Base-by-base conservation (phyloP, 2,113 vertebrate species). In the Paraplagusia blochii region DNA sequence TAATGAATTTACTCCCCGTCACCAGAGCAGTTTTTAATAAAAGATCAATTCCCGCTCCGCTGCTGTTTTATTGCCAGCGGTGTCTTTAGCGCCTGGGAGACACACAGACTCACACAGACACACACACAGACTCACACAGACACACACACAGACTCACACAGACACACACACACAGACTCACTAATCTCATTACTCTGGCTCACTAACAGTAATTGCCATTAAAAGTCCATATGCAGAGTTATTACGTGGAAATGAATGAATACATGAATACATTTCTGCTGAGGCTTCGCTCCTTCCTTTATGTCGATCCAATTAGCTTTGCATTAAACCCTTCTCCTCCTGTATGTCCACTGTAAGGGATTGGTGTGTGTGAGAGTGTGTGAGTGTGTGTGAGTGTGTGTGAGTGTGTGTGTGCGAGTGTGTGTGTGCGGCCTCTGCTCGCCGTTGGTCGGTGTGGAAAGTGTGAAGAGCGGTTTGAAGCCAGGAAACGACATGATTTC, bases 1-100 rank as follows among this genome's bases (percentile, higher is more conserved):
- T 87, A 88, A 90, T 89, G 78, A 89, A 89, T 89, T 83, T 88
- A 86, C 77, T 84, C 81, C 68, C 80, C 78, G 81, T 78, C 77
- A 81, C 81, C 72, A 73, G 76, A 80, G 78, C 77, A 84, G 79
- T 87, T 89, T 88, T 89, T 88, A 88, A 90, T 89, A 83, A 88
- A 74, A 83, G 69, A 72, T 63, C 74, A 64, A 85, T 86, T 79
- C 69, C 45, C 66, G 62, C 68, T 74, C 48, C 55, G 13, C 15
- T 13, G 14, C 1, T 36, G 57, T 59, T 64, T 88, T 85, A 88
- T 88, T 89, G 71, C 87, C 84, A 84, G 77, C 79, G 74, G 84
- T 81, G 85, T 85, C 84, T 73, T 65, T 17, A 44, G 64, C 70
- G 35, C 79, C 83, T 69, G 63, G 6, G 87, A 82, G 85, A 86